These are phyloP conservation scores for Pachycephala philippinensis DNA, from an alignment of 2,113 vertebrate genomes.

Conservation along the genomic window DNA sequence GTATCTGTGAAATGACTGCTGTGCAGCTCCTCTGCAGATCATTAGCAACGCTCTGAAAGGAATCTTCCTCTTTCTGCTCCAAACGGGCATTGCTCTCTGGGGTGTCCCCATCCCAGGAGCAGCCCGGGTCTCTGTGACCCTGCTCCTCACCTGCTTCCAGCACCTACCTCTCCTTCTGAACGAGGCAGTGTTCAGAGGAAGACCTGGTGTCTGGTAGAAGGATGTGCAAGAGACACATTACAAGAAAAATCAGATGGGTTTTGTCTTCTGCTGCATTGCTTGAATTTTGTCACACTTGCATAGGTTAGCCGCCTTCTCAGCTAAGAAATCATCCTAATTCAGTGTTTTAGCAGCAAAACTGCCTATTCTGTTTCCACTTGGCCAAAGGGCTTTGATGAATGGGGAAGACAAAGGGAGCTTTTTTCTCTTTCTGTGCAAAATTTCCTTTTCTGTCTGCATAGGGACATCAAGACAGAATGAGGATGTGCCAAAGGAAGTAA, in stretches of 20 bases:
- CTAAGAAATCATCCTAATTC: neutral
- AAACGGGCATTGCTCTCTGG: slow-evolving; percentile 46
- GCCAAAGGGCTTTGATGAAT: neutral
- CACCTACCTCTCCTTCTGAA: neutral
- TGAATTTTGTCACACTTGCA: neutral
- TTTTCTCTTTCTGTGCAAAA: neutral
- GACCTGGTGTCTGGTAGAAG: neutral
- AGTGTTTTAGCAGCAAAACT: neutral
- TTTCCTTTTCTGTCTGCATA: neutral
- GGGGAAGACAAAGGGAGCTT: neutral
- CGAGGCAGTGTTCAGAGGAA: neutral
- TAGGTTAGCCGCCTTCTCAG: neutral
- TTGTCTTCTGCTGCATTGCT: neutral
- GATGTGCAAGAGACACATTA: neutral
- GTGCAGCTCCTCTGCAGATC: slow-evolving; percentile 86
- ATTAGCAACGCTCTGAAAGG: slow-evolving; percentile 85
- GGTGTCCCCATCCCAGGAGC: slow-evolving; percentile 9
- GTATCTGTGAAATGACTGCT: slow-evolving; percentile 92
- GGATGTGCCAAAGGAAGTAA: neutral
- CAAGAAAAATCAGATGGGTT: neutral
- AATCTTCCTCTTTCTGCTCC: slow-evolving; percentile 67
- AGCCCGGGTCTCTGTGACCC: neutral
- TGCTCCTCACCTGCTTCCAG: neutral
- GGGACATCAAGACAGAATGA: neutral
- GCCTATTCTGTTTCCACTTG: neutral